Evolutionary conservation across 2,113 vertebrate genomes (phyloP).

Genomic region (Corythoichthys haematopterus): DNA sequence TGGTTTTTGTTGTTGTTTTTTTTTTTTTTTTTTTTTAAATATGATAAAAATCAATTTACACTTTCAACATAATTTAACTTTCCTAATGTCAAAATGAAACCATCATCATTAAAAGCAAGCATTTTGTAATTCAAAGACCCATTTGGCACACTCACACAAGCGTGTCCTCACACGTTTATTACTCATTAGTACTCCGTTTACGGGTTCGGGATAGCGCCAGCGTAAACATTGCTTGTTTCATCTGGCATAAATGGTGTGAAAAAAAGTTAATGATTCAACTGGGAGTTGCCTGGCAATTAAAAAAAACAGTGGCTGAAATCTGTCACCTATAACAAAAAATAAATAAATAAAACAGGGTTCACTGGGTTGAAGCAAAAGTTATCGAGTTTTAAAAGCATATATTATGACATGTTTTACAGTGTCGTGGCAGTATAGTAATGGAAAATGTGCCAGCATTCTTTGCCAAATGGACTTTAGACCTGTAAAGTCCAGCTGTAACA

Average conservation of each 20-base stretch:
- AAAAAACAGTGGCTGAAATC: slow-evolving; percentile 15
- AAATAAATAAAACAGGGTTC: slow-evolving; percentile 25
- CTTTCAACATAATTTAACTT: too few relatives aligned
- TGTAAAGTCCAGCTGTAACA: background rate
- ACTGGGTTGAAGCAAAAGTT: slow-evolving; percentile 21
- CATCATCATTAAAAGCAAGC: too few relatives aligned
- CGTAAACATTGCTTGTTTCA: slow-evolving; percentile 21
- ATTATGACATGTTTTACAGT: background rate
- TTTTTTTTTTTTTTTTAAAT: too few relatives aligned
- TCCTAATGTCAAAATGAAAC: too few relatives aligned
- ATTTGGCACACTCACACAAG: slow-evolving; percentile 10
- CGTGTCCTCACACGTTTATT: slow-evolving; percentile 12
- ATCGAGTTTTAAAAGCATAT: background rate
- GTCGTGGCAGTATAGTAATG: background rate
- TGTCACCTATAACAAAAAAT: slow-evolving; percentile 7
- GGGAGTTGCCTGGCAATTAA: slow-evolving; percentile 34
- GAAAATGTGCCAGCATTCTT: background rate
- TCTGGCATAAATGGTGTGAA: slow-evolving; percentile 30
- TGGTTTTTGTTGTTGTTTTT: too few relatives aligned
- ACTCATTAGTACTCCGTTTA: slow-evolving; percentile 32
- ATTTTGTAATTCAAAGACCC: too few relatives aligned
- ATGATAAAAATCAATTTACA: too few relatives aligned
- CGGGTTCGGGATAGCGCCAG: slow-evolving; percentile 11
- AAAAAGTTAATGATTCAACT: slow-evolving; percentile 46
- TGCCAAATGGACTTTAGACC: background rate